A percentile compares a stretch with the other conserved stretches of the same genome.
These are phyloP conservation scores for Lithosia quadra DNA, from an alignment of 2,888 invertebrate species.

Conservation along the genomic window DNA sequence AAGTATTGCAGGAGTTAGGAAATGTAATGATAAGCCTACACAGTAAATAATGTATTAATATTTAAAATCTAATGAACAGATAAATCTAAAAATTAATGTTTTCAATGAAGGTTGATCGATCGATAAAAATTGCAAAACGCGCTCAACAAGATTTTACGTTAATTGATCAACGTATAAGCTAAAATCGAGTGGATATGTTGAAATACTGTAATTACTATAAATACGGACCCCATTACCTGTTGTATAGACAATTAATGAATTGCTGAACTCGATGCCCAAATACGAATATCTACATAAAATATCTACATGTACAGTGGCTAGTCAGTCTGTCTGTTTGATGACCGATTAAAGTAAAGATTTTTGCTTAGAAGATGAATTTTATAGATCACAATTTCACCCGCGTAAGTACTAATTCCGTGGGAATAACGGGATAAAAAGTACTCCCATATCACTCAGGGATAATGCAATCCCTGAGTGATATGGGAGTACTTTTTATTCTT, in stretches of 20 bases:
- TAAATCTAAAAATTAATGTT: neutral
- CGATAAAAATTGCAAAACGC: neutral
- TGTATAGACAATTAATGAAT: constrained; percentile 21
- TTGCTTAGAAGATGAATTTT: no score
- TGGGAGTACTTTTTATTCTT: no score
- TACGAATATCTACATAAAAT: constrained; percentile 3
- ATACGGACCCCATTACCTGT: constrained; percentile 18
- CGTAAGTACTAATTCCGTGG: no score
- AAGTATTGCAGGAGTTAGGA: neutral
- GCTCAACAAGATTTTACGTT: neutral
- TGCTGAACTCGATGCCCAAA: constrained; percentile 30
- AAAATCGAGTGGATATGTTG: constrained; percentile 5
- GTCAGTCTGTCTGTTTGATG: no score
- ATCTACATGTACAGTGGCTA: no score
- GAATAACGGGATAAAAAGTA: no score
- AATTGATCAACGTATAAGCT: neutral
- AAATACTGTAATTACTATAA: constrained; percentile 21
- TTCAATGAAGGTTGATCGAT: neutral
- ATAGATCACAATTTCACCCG: no score
- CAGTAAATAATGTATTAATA: neutral
- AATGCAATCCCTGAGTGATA: no score
- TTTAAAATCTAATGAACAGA: neutral
- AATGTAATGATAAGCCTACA: neutral
- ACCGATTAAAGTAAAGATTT: no score
- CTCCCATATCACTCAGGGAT: no score